These are phyloP conservation scores for Lanistes nyassanus DNA, from an alignment of 1,140 invertebrate species.

Conservation along the genomic window DNA sequence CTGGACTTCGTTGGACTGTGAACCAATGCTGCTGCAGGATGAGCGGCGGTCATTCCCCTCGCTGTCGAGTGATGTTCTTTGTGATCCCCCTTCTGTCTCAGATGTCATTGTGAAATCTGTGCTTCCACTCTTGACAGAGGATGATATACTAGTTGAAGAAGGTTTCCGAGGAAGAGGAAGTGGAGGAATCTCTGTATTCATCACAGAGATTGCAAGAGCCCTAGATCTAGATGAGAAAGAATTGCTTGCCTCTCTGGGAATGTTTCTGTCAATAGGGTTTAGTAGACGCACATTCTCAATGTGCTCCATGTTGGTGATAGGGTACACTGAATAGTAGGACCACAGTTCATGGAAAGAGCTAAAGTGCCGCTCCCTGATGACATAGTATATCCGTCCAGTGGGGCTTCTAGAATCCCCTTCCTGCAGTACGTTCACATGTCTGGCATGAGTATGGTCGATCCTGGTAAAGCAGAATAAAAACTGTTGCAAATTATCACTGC, in stretches of 20 bases:
- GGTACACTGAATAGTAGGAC: slow-evolving; percentile 1
- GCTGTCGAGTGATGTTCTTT: slow-evolving; percentile 9
- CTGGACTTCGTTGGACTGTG: neutral
- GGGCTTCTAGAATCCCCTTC: neutral
- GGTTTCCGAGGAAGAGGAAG: too few species aligned
- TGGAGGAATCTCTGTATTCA: too few species aligned
- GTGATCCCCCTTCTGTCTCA: too few species aligned
- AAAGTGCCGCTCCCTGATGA: slow-evolving; percentile 8
- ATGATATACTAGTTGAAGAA: too few species aligned
- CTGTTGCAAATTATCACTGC: too few species aligned
- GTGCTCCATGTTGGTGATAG: slow-evolving; percentile 12
- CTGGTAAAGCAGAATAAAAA: neutral
- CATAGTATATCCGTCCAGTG: neutral
- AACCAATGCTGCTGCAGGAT: slow-evolving; percentile 5
- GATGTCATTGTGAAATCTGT: too few species aligned
- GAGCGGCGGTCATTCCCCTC: neutral
- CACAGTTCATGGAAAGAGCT: slow-evolving; percentile 14
- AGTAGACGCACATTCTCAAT: slow-evolving; percentile 10
- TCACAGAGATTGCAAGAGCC: too few species aligned
- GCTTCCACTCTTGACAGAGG: too few species aligned
- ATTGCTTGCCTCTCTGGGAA: neutral
- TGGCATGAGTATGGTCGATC: neutral
- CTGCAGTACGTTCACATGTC: slow-evolving; percentile 15
- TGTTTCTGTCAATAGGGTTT: slow-evolving; percentile 4
- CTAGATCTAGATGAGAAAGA: too few species aligned